Base-by-base conservation (phyloP, 2,113 vertebrate species). In the Lophura nycthemera region DNA sequence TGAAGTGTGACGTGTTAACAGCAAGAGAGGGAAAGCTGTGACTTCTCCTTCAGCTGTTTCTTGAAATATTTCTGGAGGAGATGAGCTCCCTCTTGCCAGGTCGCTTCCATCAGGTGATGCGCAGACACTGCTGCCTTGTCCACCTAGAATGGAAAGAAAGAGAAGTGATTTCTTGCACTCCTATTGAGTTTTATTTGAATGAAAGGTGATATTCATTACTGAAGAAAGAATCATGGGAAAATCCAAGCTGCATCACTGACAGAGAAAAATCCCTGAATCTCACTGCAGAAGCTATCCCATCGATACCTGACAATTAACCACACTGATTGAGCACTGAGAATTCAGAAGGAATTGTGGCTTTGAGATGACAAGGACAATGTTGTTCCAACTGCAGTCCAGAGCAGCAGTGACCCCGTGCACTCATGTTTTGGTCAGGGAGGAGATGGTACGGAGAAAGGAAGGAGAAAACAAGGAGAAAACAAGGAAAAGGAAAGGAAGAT, bases 251-350 rank as follows among this genome's bases (percentile, higher is more conserved):
- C 24, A 22, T 70, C 4, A 24, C 25, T 24, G 25, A 5, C 56
- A 48, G 56, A 64, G 67, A 59, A 73, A 8, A 12, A 38, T 9
- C 0, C 0, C 0, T 10, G 34, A 9, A 81, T 67, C 56, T 1
- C 6, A 48, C 75, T 4, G 54, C 60, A 63, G 64, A 22, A 43
- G 70, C 47, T 1, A 13, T 52, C 59, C 74, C 50, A 29, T 7
- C 21, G 65, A 29, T 0, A 32, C 0, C 0, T 3, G 34, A n/a
- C n/a, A 45, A 10, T 29, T 0, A 0, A 7, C 63, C 57, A 45
- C 59, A 34, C 57, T 2, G 1, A 0, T 0, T n/a, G 8, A 19
- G 40, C 84, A 40, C 25, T 64, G 17, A 45, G 52, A 42, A 10
- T 64, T 20, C 66, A 74, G 66, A 32, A n/a, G 38, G 56, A 19